phyloP scores from a whole-genome alignment of 1,140 invertebrate species.

The Drosophila kanapiae region DNA sequence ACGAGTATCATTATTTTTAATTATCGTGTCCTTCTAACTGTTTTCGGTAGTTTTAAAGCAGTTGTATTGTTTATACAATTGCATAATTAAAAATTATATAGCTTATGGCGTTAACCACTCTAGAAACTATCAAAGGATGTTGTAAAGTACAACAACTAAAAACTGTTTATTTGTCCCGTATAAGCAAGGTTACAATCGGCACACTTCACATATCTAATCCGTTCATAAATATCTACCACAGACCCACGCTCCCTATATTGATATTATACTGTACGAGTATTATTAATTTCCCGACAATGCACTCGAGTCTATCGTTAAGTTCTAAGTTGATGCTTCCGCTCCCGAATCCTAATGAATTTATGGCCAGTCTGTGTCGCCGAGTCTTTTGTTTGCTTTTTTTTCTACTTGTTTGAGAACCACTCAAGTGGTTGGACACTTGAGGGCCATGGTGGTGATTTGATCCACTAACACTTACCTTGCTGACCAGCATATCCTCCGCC shows the following conservation, averaged over 20 bases:
- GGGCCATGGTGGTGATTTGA: neutral
- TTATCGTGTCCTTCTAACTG: too few relatives aligned
- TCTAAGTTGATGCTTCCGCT: conserved; percentile 49
- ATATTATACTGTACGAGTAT: neutral
- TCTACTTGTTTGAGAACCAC: too few relatives aligned
- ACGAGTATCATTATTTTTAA: too few relatives aligned
- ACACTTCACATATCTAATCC: conserved; percentile 27
- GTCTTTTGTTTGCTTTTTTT: conserved; percentile 17
- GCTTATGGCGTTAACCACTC: neutral
- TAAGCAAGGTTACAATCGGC: neutral
- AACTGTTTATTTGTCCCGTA: neutral
- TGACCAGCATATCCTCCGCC: conserved; percentile 96
- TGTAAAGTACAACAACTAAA: neutral
- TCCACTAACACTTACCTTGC: conserved; percentile 92
- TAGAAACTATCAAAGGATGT: neutral
- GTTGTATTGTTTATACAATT: too few relatives aligned
- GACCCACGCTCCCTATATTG: neutral
- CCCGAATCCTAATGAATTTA: conserved; percentile 33
- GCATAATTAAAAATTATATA: neutral
- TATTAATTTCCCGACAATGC: conserved; percentile 21
- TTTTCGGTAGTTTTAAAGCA: too few relatives aligned
- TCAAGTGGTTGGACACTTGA: conserved; percentile 17
- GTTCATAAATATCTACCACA: conserved; percentile 7
- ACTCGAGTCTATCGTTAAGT: conserved; percentile 24
- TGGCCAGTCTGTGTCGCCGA: neutral